phyloP scores from a whole-genome alignment of 2,888 invertebrate genomes.

The Hipparchia semele region DNA sequence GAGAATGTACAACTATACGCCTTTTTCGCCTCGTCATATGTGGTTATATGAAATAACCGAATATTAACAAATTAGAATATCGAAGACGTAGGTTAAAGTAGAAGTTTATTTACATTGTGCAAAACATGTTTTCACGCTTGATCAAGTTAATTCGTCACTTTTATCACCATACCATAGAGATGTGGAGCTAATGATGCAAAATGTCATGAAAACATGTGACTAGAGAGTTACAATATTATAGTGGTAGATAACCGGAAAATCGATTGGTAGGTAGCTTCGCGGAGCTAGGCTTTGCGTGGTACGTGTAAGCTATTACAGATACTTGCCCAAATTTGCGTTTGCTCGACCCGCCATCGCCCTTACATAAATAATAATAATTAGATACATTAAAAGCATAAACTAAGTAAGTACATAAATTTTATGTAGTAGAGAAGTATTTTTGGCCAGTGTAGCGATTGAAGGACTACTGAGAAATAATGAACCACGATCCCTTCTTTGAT shows the following conservation, averaged over 20 bases:
- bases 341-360: conserved; percentile 62
- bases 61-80: conserved; percentile 1
- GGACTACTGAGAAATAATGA: conserved; percentile 31
- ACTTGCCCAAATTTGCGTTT: conserved; percentile 69
- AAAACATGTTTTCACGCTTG: conserved; percentile 66
- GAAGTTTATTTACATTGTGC: conserved; percentile 70
- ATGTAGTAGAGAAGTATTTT: conserved; percentile 23
- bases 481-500: conserved; percentile 17
- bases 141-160: conserved; percentile 15
- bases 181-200: conserved; percentile 26
- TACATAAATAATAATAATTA: conserved; percentile 25
- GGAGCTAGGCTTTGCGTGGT: conserved; percentile 81
- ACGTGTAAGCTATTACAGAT: conserved; percentile 81
- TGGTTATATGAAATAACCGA: background rate
- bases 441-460: conserved; percentile 30
- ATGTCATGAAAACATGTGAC: conserved; percentile 71
- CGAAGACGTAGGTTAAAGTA: conserved; percentile 28
- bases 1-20: no score
- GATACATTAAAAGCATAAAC: conserved; percentile 29
- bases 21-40: no score
- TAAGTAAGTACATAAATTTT: conserved; percentile 33
- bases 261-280: conserved; percentile 71
- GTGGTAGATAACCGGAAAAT: conserved; percentile 73
- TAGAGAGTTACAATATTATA: conserved; percentile 50
- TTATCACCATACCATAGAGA: conserved; percentile 23